Base-by-base conservation (phyloP, 1,140 invertebrate species). In the Caenorhabditis latens region DNA sequence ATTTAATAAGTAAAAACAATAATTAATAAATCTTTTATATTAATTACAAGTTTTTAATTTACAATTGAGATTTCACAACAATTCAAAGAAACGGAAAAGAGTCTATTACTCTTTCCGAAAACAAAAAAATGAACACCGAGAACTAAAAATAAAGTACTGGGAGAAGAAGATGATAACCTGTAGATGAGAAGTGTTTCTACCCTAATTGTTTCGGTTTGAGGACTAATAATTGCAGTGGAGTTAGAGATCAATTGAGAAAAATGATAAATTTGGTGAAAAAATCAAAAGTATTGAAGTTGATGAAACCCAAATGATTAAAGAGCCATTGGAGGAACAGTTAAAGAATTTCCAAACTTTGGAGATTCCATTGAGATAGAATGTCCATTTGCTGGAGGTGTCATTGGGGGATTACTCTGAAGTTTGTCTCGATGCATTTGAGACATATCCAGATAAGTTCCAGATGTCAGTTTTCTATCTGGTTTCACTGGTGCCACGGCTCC, bases 401-500 rank as follows among this genome's bases (percentile, higher is more conserved):
- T 4, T 43, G 57, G 82, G 9, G 32, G 43, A 58, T 32, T 84
- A 2, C 32, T 32, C 32, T 43, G 13, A 14, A 32, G 57, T 63
- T 79, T 85, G 21, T 63, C 67, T 57, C 46, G 19, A 24, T 65
- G 32, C n/a, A 85, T 8, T 55, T 85, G 63, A 40, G 65, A 75
- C n/a, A 50, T 79, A 42, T 79, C 71, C 40, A 86, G 58, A 57
- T 79, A 86, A 9, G 67, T 79, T 53, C 85, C 79, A 58, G 85
- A 86, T n/a, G 85, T 86, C n/a, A 67, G 55, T 63, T 88, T 88
- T 16, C 83, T 65, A 83, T 57, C 85, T 84, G 83, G 83, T 58
- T 82, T 84, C 46, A 79, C 71, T 58, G 84, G 63, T 11, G 90
- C 88, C 21, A 92, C 88, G 32, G 90, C 90, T 46, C 90, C 90